Base-by-base conservation (phyloP, 2,113 vertebrate genomes). In the Sceloporus tristichus region DNA sequence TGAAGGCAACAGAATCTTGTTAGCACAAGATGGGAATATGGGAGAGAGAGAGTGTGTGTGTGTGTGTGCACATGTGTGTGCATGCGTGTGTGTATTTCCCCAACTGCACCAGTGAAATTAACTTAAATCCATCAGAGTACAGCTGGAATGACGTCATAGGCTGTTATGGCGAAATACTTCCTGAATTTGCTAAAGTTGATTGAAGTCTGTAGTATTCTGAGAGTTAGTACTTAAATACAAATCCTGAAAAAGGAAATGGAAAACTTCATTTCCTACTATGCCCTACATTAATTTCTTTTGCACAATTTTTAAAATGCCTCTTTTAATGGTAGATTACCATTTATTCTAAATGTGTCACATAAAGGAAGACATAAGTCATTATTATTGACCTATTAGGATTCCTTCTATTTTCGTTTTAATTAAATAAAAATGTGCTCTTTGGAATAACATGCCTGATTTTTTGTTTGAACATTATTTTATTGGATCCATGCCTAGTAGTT, bases 341-440 rank as follows among this genome's bases (percentile, higher is more conserved):
- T 97, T 96, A 96, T 97, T 96, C 95, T 97, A 96, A 97, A 95
- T 96, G 96, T 96, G 95, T 93, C 94, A 96, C 92, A 94, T 95
- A 96, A 96, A 96, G 97, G 96, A 97, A 97, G 95, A 91, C 92
- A 93, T 97, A 96, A 96, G 95, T 96, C 96, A 96, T 96, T 96
- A 93, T 96, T 96, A 97, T 95, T 96, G 95, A 96, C 96, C 96
- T 95, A 95, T 97, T 96, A 96, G 90, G 93, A 94, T 94, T 96
- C 94, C 92, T 95, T 96, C 94, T 96, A 89, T 95, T 95, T 96
- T 97, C 92, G 92, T 94, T 92, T 62, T 93, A 96, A 97, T 97
- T 97, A 96, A 96, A 96, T 96, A 96, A 96, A 97, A 97, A 94
- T 96, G 96, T 94, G 94, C 93, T 94, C 94, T 96, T 96, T 94